Base-by-base conservation (phyloP, 2,888 invertebrate species). In the Falcaria lacertinaria region DNA sequence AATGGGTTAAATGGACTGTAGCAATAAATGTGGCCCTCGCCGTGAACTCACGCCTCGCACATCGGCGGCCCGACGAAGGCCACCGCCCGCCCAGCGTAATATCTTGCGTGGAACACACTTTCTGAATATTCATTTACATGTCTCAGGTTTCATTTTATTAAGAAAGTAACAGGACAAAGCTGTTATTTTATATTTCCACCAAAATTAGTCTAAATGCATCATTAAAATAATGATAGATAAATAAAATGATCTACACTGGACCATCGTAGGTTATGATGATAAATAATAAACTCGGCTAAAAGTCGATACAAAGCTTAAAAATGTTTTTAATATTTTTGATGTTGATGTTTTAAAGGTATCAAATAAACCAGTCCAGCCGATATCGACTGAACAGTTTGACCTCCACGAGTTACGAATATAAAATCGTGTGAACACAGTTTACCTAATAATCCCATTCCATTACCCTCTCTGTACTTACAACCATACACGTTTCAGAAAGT, bases 21-120 rank as follows among this genome's bases (percentile, higher is more conserved):
- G 80, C 64, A 77, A 79, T 83, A 82, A 81, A 78, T 69, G 75
- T 69, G 77, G 75, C 83, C 85, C 80, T 84, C 74, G 67, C 85
- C 85, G 70, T 86, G 87, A 87, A 85, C 86, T 74, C 71, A 47
- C 43, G 50, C 45, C 56, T 54, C 47, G 51, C 56, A 51, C 65
- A 63, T 49, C 54, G 61, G 63, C 55, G 66, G 74, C 69, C 74
- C 56, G 54, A 52, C 51, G 80, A 80, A 83, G 84, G 83, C 64
- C 79, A 63, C 45, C 38, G 44, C 50, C 38, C 43, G 34, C 25
- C 38, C 39, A 7, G 33, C 25, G 33, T 43, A 44, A 42, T 43
- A 41, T 38, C 19, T 32, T 44, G 47, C 40, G 49, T 44, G 51
- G 43, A 43, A 47, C 39, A 52, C 50, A 46, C 59, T 56, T 53